A percentile compares a stretch with the other conserved stretches of the same genome.
Conservation (phyloP, 2,797 vertebrate species). For the Pseudochirops cupreus region DNA sequence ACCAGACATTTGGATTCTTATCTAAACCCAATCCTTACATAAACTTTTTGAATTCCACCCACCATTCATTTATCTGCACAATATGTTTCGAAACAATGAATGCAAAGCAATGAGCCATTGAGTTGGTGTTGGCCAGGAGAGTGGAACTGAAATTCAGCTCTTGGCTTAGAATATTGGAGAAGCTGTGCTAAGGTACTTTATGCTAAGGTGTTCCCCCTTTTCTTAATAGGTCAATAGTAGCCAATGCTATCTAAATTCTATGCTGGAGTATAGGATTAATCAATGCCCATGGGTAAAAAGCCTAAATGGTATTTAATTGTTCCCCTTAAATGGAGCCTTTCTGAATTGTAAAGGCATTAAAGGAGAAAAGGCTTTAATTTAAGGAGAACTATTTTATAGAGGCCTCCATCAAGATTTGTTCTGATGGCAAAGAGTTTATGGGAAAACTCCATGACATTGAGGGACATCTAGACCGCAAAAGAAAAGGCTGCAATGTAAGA, state of each 20-base stretch:
- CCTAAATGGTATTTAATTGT: background rate
- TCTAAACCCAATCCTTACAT: slow-evolving; percentile 59
- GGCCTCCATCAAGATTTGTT: background rate
- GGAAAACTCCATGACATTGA: background rate
- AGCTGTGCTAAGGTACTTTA: background rate
- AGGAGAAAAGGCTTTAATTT: background rate
- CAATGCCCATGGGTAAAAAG: background rate
- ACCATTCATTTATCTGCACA: slow-evolving; percentile 60
- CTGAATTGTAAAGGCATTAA: background rate
- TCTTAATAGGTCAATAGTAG: background rate
- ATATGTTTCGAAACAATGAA: slow-evolving; percentile 69
- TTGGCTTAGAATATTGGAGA: slow-evolving; percentile 14
- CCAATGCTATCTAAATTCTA: background rate
- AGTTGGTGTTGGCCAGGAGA: slow-evolving; percentile 39
- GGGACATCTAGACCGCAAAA: background rate
- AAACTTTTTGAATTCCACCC: slow-evolving; percentile 63
- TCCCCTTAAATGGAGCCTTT: background rate
- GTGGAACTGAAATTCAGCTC: slow-evolving; percentile 23
- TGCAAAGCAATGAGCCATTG: slow-evolving; percentile 53
- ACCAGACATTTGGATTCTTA: slow-evolving; percentile 61
- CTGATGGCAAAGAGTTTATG: background rate
- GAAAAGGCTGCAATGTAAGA: background rate
- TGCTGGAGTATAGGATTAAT: background rate
- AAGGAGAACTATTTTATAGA: background rate
- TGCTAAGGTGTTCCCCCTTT: background rate